Evolutionary conservation across 2,797 vertebrate species (phyloP).

Genomic region (Momotus momota): DNA sequence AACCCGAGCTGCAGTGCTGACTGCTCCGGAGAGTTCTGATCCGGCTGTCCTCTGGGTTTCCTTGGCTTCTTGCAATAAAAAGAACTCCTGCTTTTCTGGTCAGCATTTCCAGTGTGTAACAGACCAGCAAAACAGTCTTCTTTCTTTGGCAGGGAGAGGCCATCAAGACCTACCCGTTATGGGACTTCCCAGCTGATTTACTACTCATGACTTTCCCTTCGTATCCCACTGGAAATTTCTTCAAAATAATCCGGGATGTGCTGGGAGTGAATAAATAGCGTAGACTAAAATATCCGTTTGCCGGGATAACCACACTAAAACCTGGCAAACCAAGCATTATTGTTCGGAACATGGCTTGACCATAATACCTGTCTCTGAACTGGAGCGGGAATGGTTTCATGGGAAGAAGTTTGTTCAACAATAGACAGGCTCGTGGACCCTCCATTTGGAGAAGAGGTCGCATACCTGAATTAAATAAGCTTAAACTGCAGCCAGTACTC

Average conservation of each 20-base stretch:
- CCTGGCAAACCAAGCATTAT: constrained; percentile 50
- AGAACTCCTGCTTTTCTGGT: constrained; percentile 20
- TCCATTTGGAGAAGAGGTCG: neutral
- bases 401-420: constrained; percentile 39
- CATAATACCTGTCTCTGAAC: constrained; percentile 22
- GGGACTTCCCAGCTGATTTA: constrained; percentile 2
- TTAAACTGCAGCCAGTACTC: neutral
- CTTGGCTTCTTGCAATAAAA: constrained; percentile 1
- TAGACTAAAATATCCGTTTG: constrained; percentile 7
- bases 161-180: neutral
- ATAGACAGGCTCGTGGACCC: neutral
- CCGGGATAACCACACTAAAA: constrained; percentile 15
- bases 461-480: neutral
- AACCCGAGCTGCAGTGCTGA: constrained; percentile 19
- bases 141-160: constrained; percentile 40
- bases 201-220: neutral
- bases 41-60: constrained; percentile 28
- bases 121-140: constrained; percentile 1
- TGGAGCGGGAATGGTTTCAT: constrained; percentile 25
- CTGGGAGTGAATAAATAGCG: constrained; percentile 36
- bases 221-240: constrained; percentile 26
- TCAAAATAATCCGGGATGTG: constrained; percentile 40
- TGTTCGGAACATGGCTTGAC: constrained; percentile 1
- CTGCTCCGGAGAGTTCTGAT: constrained; percentile 2
- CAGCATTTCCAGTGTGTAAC: constrained; percentile 16